Percentiles rank a stretch among this genome's conserved stretches.
These are phyloP conservation scores for Macaria notata DNA, from an alignment of 2,888 invertebrate species.

Conservation along the genomic window DNA sequence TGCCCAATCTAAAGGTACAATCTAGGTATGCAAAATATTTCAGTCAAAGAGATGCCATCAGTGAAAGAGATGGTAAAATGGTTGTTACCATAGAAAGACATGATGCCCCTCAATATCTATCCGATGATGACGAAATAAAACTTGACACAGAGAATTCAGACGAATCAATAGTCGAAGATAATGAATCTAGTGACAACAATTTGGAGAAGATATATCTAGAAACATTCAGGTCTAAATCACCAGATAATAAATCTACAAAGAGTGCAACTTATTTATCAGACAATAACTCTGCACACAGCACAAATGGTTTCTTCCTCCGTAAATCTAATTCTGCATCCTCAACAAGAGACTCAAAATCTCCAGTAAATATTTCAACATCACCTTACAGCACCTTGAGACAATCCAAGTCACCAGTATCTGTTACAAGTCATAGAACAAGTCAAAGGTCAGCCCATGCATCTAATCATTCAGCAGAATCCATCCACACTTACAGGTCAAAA, in stretches of 20 bases:
- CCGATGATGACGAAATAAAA: slow-evolving; percentile 36
- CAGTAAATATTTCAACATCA: slow-evolving; percentile 39
- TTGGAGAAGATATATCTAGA: slow-evolving; percentile 69
- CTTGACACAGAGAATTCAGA: slow-evolving; percentile 35
- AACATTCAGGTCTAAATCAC: slow-evolving; percentile 58
- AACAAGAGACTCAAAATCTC: slow-evolving; percentile 47
- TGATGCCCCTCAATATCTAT: slow-evolving; percentile 32
- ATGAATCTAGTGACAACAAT: slow-evolving; percentile 55
- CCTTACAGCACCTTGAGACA: slow-evolving; percentile 26
- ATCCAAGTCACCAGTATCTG: slow-evolving; percentile 53
- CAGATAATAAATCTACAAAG: slow-evolving; percentile 48
- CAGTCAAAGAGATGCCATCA: slow-evolving; percentile 68
- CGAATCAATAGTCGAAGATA: slow-evolving; percentile 40
- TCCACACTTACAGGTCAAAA: slow-evolving; percentile 43
- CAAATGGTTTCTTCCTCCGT: slow-evolving; percentile 55
- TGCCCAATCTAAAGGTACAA: slow-evolving; percentile 74
- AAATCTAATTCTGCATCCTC: slow-evolving; percentile 46
- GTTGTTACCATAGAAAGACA: slow-evolving; percentile 38
- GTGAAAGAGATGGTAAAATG: slow-evolving; percentile 54
- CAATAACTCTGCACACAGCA: slow-evolving; percentile 33
- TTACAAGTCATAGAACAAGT: slow-evolving; percentile 41
- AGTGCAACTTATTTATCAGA: slow-evolving; percentile 37
- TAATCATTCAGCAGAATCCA: slow-evolving; percentile 26
- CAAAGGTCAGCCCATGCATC: slow-evolving; percentile 35
- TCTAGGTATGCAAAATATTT: slow-evolving; percentile 79